phyloP scores from a whole-genome alignment of 2,113 vertebrate species.

The Zapus hudsonius region DNA sequence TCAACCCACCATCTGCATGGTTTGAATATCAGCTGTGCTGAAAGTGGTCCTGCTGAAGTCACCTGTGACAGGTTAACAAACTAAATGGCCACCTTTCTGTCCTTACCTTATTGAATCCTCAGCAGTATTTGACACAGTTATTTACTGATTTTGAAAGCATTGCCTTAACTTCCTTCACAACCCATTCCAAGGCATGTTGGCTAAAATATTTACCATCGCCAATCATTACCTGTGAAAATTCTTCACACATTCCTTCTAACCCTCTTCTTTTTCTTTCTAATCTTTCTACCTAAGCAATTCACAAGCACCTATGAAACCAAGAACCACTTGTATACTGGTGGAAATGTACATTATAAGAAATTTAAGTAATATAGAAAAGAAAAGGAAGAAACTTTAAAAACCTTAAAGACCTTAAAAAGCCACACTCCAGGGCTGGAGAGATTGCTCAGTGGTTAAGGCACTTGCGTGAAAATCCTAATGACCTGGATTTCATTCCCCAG shows the following conservation, averaged over 20 bases:
- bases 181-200: neutral
- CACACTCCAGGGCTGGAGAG: neutral
- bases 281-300: neutral
- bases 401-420: neutral
- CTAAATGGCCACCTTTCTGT: neutral
- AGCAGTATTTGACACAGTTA: neutral
- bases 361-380: neutral
- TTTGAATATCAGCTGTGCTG: neutral
- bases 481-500: too few species aligned
- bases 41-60: neutral
- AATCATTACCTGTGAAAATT: neutral
- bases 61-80: neutral
- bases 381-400: constrained; percentile 12
- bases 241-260: neutral
- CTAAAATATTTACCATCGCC: neutral
- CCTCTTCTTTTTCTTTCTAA: neutral
- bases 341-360: neutral
- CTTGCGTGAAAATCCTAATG: too few species aligned
- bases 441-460: too few species aligned
- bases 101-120: neutral
- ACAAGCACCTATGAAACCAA: neutral
- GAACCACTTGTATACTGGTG: neutral
- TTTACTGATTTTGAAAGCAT: neutral
- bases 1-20: neutral
- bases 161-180: neutral